Evolutionary conservation across 2,797 vertebrate species (phyloP).

Genomic region (Phrynocephalus vlangalii): DNA sequence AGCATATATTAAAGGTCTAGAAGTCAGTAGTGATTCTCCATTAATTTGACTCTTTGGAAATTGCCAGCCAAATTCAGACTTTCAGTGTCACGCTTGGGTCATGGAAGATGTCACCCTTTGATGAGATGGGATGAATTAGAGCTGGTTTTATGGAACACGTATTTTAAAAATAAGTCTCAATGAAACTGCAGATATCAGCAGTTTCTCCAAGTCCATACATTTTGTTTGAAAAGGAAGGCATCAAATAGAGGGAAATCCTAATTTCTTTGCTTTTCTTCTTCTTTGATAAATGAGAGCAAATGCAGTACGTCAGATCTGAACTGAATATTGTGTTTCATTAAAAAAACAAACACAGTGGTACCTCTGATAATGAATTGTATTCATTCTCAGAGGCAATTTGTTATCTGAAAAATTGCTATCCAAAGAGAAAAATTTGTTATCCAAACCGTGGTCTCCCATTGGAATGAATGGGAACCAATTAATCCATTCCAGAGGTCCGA

Average conservation of each 20-base stretch:
- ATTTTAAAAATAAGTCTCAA: conserved; percentile 5
- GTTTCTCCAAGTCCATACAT: background rate
- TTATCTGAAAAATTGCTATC: too few species aligned
- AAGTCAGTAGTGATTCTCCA: background rate
- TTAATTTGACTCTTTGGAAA: conserved; percentile 20
- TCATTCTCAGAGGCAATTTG: too few species aligned
- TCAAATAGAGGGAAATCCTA: background rate
- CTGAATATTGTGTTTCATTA: background rate
- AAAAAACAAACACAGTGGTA: too few species aligned
- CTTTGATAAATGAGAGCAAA: background rate
- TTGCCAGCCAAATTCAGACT: conserved; percentile 9
- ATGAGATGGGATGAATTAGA: background rate
- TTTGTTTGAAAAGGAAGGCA: background rate
- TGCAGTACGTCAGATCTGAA: background rate
- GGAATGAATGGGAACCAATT: too few species aligned
- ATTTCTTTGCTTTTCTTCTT: background rate
- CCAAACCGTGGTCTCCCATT: too few species aligned
- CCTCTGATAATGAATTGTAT: too few species aligned
- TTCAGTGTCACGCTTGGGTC: background rate
- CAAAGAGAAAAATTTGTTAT: too few species aligned
- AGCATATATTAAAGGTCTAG: background rate
- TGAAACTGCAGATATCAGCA: background rate
- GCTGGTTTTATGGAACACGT: background rate
- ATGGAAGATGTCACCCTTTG: background rate
- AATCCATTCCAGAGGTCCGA: too few species aligned